These are phyloP conservation scores for Ctenopoma kingsleyae DNA, from an alignment of 2,797 vertebrate species.

Conservation along the genomic window DNA sequence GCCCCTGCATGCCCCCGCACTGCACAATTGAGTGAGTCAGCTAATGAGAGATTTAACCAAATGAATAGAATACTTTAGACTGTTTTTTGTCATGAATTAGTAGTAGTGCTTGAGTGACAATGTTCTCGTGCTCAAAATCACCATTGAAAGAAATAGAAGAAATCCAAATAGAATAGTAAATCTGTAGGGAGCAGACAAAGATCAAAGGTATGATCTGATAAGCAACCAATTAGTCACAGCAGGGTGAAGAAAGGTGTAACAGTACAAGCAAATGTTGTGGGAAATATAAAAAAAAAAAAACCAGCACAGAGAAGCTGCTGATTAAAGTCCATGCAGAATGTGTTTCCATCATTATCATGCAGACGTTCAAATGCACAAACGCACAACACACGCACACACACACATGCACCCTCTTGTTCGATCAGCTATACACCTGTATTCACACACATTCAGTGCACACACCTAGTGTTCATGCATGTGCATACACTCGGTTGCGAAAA, in stretches of 20 bases:
- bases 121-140: conserved; percentile 23
- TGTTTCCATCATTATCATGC: conserved; percentile 58
- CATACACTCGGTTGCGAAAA: conserved; percentile 59
- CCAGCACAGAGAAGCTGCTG: conserved; percentile 39
- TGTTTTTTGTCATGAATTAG: conserved; percentile 26
- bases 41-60: conserved; percentile 29
- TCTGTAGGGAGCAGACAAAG: conserved; percentile 46
- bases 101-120: conserved; percentile 8
- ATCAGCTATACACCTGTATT: conserved; percentile 26
- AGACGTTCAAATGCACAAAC: conserved; percentile 25
- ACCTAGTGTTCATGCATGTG: conserved; percentile 71
- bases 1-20: conserved; percentile 62
- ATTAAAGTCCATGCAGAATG: conserved; percentile 70
- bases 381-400: conserved; percentile 8
- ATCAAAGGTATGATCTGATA: conserved; percentile 62
- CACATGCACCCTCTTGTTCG: conserved; percentile 30
- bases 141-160: conserved; percentile 17
- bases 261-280: conserved; percentile 39
- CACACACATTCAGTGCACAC: conserved; percentile 37
- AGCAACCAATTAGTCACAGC: conserved; percentile 74
- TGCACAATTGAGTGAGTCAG: conserved; percentile 47
- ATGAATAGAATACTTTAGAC: conserved; percentile 14
- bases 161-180: conserved; percentile 36
- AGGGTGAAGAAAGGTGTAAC: conserved; percentile 51
- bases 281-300: conserved; percentile 31